Evolutionary conservation across 2,888 invertebrate species (phyloP), one percentile per base, ranked within the genome.

Genomic region (Heliconius aoede): DNA sequence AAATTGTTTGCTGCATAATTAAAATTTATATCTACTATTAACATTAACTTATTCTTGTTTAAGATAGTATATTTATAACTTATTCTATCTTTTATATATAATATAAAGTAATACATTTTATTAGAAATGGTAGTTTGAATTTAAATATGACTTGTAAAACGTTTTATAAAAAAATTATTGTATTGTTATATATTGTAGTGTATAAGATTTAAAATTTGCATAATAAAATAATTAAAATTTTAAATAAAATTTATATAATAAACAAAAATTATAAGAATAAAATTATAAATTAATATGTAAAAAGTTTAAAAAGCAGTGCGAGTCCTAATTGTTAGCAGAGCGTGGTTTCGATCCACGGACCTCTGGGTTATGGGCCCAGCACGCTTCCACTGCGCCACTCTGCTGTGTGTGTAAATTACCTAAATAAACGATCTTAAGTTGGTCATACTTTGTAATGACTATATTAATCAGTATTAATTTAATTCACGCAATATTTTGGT

Each of bases 301-400:
- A n/a, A n/a, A n/a, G n/a, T n/a, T n/a, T n/a, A n/a, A n/a, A n/a
- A n/a, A n/a, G n/a, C n/a, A n/a, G n/a, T n/a, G n/a, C n/a, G n/a
- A n/a, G n/a, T n/a, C n/a, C n/a, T n/a, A n/a, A n/a, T n/a, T n/a
- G n/a, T n/a, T n/a, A 96, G 96, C 95, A 96, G 96, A 96, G 96
- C 96, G 95, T 96, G 96, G 96, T 97, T 97, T 97, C 97, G 96
- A 97, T 97, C 97, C 96, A 97, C 97, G 97, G 97, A 97, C 96
- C 97, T 97, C 97, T 97, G 97, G 97, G 96, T 96, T 96, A 96
- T 96, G 96, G 96, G 96, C 96, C 96, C 96, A 96, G 96, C 69
- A 55, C 69, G 55, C 69, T 69, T 69, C 30, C 69, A 69, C 69
- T 69, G 69, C 55, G 69, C 69, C 69, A 69, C 69, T 69, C 68